Base-by-base conservation (phyloP, 1,140 invertebrate species). In the Lerema accius region DNA sequence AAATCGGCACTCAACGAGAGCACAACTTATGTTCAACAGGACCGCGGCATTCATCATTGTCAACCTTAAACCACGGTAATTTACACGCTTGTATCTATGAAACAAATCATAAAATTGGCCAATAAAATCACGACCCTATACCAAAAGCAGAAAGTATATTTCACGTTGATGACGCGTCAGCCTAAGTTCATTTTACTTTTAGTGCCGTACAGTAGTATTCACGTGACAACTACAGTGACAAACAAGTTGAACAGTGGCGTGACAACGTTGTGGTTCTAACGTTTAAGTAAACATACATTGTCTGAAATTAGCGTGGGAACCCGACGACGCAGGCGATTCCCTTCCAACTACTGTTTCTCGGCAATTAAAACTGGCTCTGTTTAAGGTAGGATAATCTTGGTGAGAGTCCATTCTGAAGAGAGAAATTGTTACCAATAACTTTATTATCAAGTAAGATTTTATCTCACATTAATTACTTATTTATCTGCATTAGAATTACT, bases 231-330 rank as follows among this genome's bases (percentile, higher is more conserved):
- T 42, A 42, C 50, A 42, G 40, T 43, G 53, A 45, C 53, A 56
- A 55, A 56, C 53, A 56, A 43, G 53, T 35, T 43, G 40, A 56
- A 43, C 53, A 40, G 53, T 45, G 53, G 53, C 53, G 53, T 56
- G 53, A 56, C 53, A 56, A 45, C 26, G 11, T 40, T 45, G 53
- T 32, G 14, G 53, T 32, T 45, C 53, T 56, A 56, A 56, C 13
- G 26, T 56, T 17, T 14, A 45, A 56, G 28, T 58, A 58, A 58
- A 58, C 55, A 56, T 26, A 56, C 53, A 58, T 58, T 58, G 55
- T 58, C 37, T 56, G 42, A 32, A 46, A 58, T 58, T 46, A 58
- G 40, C 55, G 55, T 58, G 55, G 42, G 55, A 58, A 58, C 55
- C n/a, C 16, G 51, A 43, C 14, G 17, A 45, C 42, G 35, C 17